Conservation (phyloP, 2,113 vertebrate species). For the Carassius auratus region DNA sequence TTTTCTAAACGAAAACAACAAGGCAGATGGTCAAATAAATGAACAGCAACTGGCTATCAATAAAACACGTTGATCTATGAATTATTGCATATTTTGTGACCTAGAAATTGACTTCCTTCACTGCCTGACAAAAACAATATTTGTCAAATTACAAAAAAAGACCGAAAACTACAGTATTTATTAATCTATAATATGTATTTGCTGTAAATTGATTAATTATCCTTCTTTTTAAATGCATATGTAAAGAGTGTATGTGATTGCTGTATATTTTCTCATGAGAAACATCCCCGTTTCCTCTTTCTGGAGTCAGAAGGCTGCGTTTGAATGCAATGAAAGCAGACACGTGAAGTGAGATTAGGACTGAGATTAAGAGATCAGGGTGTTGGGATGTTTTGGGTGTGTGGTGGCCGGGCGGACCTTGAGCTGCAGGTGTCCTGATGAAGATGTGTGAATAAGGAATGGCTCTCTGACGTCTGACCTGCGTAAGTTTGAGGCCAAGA, state of each 20-base stretch:
- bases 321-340: slow-evolving; percentile 4
- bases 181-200: too few relatives aligned
- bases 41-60: neutral
- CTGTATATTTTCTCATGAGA: neutral
- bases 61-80: neutral
- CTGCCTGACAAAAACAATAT: neutral
- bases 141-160: neutral
- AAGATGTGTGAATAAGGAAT: slow-evolving; percentile 55
- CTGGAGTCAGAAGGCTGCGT: neutral
- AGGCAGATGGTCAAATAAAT: neutral
- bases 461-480: slow-evolving; percentile 44
- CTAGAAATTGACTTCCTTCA: neutral
- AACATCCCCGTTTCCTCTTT: neutral
- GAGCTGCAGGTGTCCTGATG: slow-evolving; percentile 55
- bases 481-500: neutral
- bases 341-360: neutral
- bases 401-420: neutral
- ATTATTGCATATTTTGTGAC: neutral
- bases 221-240: neutral
- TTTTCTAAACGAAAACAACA: slow-evolving; percentile 1
- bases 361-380: neutral
- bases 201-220: too few relatives aligned
- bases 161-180: neutral
- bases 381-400: neutral
- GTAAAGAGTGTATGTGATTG: neutral